Evolutionary conservation across 2,797 vertebrate species (phyloP).

Genomic region (Helicolenus hilgendorfi): DNA sequence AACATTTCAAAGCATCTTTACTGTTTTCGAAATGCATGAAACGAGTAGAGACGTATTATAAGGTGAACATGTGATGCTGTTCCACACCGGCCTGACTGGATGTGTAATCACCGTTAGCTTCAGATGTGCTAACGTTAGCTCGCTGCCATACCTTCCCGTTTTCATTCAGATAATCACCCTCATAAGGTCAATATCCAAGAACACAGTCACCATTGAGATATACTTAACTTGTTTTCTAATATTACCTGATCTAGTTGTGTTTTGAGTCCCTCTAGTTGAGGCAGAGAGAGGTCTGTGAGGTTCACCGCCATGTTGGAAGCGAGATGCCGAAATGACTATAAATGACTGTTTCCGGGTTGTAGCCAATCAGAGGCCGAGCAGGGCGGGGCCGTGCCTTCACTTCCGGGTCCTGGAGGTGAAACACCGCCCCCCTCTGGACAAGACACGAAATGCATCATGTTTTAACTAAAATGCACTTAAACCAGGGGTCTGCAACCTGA

Average conservation of each 20-base stretch:
- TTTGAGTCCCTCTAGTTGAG: constrained; percentile 95
- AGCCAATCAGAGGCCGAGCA: background rate
- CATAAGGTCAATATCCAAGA: rapidly evolving
- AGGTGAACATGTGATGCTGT: too few species aligned
- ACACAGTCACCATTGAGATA: rapidly evolving
- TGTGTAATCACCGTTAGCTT: constrained; percentile 23
- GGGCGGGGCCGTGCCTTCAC: too few species aligned
- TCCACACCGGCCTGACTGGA: background rate
- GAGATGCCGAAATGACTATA: constrained; percentile 24
- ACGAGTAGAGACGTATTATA: rapidly evolving
- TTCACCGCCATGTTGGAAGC: constrained; percentile 92
- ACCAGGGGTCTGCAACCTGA: too few species aligned
- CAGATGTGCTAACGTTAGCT: background rate
- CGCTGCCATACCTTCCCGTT: background rate
- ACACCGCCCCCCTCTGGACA: constrained; percentile 23
- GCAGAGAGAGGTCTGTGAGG: constrained; percentile 93
- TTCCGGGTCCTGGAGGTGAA: background rate
- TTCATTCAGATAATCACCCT: too few species aligned
- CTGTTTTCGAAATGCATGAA: background rate
- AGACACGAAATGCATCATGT: background rate
- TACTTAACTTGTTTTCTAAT: rapidly evolving
- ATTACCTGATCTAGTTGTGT: constrained; percentile 95
- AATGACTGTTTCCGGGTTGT: constrained; percentile 55
- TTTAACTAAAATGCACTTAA: background rate
- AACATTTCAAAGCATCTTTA: background rate